phyloP scores from a whole-genome alignment of 2,797 vertebrate genomes.

The Otolemur crassicaudatus region DNA sequence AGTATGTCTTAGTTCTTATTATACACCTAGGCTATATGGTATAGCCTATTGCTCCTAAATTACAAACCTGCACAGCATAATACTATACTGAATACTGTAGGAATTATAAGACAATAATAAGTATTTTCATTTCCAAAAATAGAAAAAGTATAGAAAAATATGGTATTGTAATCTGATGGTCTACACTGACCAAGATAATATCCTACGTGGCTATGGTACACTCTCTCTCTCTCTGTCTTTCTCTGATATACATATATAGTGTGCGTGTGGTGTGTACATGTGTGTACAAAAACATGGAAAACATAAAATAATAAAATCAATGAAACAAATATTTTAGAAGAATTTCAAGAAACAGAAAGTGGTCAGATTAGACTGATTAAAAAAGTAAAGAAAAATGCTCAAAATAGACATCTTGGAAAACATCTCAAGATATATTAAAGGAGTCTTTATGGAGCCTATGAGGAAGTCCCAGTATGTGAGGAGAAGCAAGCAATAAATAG shows the following conservation, averaged over 20 bases:
- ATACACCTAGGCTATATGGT: neutral
- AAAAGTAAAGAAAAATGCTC: neutral
- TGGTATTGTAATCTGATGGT: neutral
- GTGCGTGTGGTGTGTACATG: neutral
- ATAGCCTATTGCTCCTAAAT: neutral
- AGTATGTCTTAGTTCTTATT: too few relatives aligned
- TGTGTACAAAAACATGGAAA: neutral
- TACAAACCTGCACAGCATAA: neutral
- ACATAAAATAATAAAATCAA: neutral
- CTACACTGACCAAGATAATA: neutral
- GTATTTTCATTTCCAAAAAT: neutral
- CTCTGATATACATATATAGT: too few relatives aligned
- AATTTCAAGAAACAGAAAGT: neutral
- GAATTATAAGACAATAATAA: neutral
- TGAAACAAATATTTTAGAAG: neutral
- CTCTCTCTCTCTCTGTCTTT: neutral
- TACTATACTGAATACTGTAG: neutral
- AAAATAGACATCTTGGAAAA: neutral
- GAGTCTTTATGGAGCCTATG: neutral
- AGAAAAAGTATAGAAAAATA: neutral
- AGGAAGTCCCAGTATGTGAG: neutral
- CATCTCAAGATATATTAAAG: neutral
- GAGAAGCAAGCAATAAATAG: neutral
- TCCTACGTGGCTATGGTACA: neutral
- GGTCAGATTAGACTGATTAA: neutral